Base-by-base conservation (phyloP, 2,888 invertebrate species). In the Caenorhabditis afra region DNA sequence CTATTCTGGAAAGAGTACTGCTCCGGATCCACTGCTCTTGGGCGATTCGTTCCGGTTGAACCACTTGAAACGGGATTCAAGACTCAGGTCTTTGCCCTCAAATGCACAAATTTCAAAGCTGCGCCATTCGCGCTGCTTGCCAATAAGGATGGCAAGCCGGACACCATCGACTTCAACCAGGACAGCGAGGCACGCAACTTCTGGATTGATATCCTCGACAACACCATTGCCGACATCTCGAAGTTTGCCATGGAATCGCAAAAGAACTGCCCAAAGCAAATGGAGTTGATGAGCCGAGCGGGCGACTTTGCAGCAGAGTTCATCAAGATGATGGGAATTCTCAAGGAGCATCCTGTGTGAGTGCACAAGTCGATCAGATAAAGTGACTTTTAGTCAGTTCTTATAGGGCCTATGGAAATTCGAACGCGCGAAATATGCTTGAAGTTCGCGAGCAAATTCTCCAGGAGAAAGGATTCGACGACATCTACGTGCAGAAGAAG, bases 391-490 rank as follows among this genome's bases (percentile, higher is more conserved):
- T 1, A 57, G 7, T 16, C 3, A 44, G 14, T n/a, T 10, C 53
- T 29, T 87, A 50, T 58, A 90, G 94, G 91, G 94, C 95, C 70
- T 94, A 93, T 91, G 95, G 95, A 76, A 94, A 94, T 78, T 93
- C 97, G 87, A 96, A 96, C 79, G 95, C 97, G 81, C 92, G 97
- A 90, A 94, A 94, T 90, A 92, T 98, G 82, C 92, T 98, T 86
- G 96, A 97, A 91, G 94, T 96, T 87, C 95, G 96, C 88, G 96
- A 96, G 91, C 95, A 95, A 90, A 95, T 94, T 90, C 93, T 97
- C 91, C 93, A 95, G 87, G 94, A 95, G 89, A 95, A 94, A 90
- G 95, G 95, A 81, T 97, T 98, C 91, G 94, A 94, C 86, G 97
- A 98, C 92, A 94, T 96, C 10, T 94, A 93, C 20, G 74, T 74